These are phyloP conservation scores for Scolopax rusticola DNA, from an alignment of 2,797 vertebrate genomes.

Conservation along the genomic window DNA sequence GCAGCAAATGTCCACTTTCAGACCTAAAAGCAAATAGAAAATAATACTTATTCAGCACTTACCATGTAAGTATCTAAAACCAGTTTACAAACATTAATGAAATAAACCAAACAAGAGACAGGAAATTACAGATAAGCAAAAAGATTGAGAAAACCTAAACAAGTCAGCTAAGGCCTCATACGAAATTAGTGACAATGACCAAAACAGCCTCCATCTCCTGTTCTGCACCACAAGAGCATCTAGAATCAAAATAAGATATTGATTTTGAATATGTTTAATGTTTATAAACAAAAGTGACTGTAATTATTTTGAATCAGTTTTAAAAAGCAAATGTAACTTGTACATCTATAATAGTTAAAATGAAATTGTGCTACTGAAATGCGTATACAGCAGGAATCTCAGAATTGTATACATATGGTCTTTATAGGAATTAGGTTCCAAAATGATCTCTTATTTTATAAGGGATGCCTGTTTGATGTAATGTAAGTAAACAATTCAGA, in stretches of 20 bases:
- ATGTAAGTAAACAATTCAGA: not conserved
- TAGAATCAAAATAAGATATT: constrained; percentile 59
- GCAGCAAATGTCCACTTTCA: not conserved
- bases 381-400: not conserved
- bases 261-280: constrained; percentile 50
- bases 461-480: not conserved
- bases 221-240: not conserved
- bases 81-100: constrained; percentile 1
- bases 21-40: not conserved
- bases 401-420: not conserved
- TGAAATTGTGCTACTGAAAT: not conserved
- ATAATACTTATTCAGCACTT: constrained; percentile 10
- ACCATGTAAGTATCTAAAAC: not conserved
- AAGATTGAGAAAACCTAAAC: constrained; percentile 32
- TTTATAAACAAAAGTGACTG: not conserved
- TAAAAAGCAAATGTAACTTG: not conserved
- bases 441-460: not conserved
- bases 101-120: constrained; percentile 20
- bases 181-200: not conserved
- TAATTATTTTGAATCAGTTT: constrained; percentile 4
- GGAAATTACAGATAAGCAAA: constrained; percentile 57
- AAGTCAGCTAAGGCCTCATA: not conserved
- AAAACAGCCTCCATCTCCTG: not conserved
- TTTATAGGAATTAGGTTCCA: not conserved
- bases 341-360: not conserved